A percentile compares a stretch with the other conserved stretches of the same genome.
phyloP scores from a whole-genome alignment of 2,797 vertebrate genomes.

The Hypotaenidia okinawae region DNA sequence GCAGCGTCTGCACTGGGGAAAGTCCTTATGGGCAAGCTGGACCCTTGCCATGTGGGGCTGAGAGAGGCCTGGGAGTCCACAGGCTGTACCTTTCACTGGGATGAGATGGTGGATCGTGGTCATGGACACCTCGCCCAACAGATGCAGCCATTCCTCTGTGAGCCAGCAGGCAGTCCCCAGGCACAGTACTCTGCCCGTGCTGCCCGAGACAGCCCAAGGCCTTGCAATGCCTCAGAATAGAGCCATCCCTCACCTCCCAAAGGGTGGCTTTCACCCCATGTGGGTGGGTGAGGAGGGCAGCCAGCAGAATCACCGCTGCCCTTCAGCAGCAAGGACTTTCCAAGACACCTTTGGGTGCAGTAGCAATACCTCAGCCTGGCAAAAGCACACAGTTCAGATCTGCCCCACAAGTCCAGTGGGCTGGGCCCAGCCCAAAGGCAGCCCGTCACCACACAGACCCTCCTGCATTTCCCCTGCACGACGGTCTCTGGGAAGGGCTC shows the following conservation, averaged over 20 bases:
- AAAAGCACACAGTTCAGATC: not conserved
- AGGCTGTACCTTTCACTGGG: not conserved
- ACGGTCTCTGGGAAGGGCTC: not conserved
- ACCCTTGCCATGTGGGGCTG: not conserved
- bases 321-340: not conserved
- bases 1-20: accelerated
- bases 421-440: not conserved
- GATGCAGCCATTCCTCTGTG: accelerated
- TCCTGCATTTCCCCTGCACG: accelerated
- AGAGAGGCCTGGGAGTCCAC: not conserved
- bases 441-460: not conserved
- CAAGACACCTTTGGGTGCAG: not conserved
- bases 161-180: accelerated
- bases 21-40: accelerated
- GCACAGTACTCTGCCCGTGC: accelerated
- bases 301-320: accelerated
- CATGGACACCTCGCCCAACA: accelerated
- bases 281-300: not conserved
- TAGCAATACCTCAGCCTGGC: not conserved
- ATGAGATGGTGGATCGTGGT: too few relatives aligned
- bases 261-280: not conserved
- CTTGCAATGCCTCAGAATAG: not conserved
- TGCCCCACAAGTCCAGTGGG: accelerated
- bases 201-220: accelerated
- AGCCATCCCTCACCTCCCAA: not conserved